Base-by-base conservation (phyloP, 2,113 vertebrate genomes). In the Struthidea cinerea region DNA sequence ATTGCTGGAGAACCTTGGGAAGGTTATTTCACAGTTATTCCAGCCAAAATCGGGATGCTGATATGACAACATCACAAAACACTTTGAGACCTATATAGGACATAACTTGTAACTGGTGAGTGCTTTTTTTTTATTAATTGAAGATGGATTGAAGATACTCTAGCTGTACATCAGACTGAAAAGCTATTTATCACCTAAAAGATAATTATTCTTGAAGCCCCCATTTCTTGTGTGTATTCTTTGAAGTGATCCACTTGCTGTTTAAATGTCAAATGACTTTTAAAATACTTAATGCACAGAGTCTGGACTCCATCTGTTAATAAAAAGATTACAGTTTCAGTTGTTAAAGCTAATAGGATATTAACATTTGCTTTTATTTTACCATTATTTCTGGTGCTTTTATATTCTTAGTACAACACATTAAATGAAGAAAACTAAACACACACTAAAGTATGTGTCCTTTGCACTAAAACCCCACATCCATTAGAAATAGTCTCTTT, bases 31-130 rank as follows among this genome's bases (percentile, higher is more conserved):
- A 15, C 11, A 57, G 32, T 35, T 65, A 61, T 17, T 74, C 22
- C 49, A 37, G 21, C 35, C 59, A 27, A 83, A 85, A 60, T 12
- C 10, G 6, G 23, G 24, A 55, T 10, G 16, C 46, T 42, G 39
- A 27, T 27, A 59, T 0, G 6, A n/a, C 8, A 52, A 42, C 33
- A 16, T 6, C 7, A 42, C 33, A 23, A 55, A 92, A 59, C 2
- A 0, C 46, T 80, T 39, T 47, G 26, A 71, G 61, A 88, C 7
- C 16, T 35, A 19, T 0, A 1, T 3, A 65, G 24, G 46, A 57
- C 18, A 5, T 32, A 59, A 21, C 2, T n/a, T 23, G 27, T 60
- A 33, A 71, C 8, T 1, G 1, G 35, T 16, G 12, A 3, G 8
- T 64, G 30, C 13, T 68, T 77, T 63, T 33, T 33, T 56, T 53